Evolutionary conservation across 2,113 vertebrate species (phyloP).

Genomic region (Sturnus vulgaris): DNA sequence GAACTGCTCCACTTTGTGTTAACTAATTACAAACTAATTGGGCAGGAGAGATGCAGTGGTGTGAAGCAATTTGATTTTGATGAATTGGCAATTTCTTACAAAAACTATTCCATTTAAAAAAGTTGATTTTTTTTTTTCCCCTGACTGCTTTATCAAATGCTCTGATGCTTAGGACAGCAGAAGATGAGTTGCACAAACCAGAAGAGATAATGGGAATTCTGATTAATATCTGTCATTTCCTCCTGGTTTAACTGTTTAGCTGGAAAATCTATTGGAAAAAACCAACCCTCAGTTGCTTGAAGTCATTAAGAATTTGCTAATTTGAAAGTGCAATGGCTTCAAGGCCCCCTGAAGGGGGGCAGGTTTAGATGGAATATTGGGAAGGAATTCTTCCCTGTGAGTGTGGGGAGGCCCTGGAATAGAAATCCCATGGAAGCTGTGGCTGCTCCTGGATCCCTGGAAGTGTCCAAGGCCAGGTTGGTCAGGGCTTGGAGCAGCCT

Average conservation of each 20-base stretch:
- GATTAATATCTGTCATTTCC: constrained; percentile 17
- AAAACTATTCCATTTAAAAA: background rate
- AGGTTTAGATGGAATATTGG: background rate
- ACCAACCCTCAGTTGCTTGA: background rate
- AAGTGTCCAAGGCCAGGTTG: background rate
- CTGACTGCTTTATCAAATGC: background rate
- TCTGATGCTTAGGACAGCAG: background rate
- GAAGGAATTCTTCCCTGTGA: background rate
- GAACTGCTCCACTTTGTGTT: background rate
- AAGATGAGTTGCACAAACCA: background rate
- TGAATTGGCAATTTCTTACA: constrained; percentile 22
- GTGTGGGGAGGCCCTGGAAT: background rate
- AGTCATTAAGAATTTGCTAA: background rate
- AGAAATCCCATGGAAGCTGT: fast-evolving
- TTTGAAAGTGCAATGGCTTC: background rate
- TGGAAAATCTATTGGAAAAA: background rate
- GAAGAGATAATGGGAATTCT: background rate
- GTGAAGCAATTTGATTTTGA: background rate
- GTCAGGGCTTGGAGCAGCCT: background rate
- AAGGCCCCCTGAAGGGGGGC: fast-evolving
- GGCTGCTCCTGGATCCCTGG: background rate
- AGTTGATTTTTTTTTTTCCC: background rate
- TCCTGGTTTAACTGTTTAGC: background rate
- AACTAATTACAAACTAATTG: constrained; percentile 39
- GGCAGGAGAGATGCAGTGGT: background rate